These are phyloP conservation scores for Pocillopora meandrina DNA, from an alignment of 92 coral and sea anemone species.

Conservation along the genomic window DNA sequence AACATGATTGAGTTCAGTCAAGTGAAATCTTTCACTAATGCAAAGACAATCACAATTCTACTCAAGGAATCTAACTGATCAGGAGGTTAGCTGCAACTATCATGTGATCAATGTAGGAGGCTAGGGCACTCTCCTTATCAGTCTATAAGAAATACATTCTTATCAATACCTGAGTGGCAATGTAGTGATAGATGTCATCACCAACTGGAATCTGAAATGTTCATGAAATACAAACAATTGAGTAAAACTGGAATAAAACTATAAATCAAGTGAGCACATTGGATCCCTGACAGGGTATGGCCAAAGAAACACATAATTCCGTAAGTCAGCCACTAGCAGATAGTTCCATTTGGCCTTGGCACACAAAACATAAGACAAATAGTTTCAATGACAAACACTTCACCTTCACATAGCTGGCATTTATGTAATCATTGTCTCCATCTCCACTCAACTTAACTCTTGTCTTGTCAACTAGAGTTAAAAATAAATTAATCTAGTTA, in stretches of 20 bases:
- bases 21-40: neutral
- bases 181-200: constrained; percentile 73
- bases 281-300: too few relatives aligned
- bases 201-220: constrained; percentile 74
- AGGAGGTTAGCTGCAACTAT: neutral
- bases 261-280: too few relatives aligned
- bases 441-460: constrained; percentile 74
- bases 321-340: too few relatives aligned
- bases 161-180: constrained; percentile 84
- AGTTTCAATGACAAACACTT: neutral
- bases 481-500: neutral
- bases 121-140: neutral
- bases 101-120: neutral
- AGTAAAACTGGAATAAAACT: too few relatives aligned
- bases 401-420: constrained; percentile 85
- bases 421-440: constrained; percentile 81
- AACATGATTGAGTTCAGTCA: neutral
- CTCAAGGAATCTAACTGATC: too few relatives aligned
- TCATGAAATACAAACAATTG: neutral
- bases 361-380: neutral
- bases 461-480: constrained; percentile 73
- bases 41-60: neutral
- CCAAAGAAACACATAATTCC: too few relatives aligned
- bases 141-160: neutral
- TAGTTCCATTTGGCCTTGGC: too few relatives aligned